Conservation (phyloP, 1,140 invertebrate genomes). For the Hylaeus anthracinus region DNA sequence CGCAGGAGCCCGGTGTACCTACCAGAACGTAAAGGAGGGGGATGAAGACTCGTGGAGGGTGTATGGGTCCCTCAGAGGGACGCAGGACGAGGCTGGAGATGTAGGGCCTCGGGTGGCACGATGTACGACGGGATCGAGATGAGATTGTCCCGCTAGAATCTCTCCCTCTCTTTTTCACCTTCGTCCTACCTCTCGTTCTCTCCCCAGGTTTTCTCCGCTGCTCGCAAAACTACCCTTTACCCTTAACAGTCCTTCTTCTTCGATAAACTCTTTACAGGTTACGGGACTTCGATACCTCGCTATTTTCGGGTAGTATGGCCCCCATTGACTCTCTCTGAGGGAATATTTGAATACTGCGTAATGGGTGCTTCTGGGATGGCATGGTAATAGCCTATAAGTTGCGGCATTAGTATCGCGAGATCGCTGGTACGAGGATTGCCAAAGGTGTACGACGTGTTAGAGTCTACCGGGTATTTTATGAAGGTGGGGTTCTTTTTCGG, state of each 20-base stretch:
- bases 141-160: conserved; percentile 78
- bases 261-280: conserved; percentile 76
- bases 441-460: too few relatives aligned
- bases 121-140: conserved; percentile 81
- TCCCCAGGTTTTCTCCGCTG: conserved; percentile 45
- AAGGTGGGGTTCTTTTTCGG: neutral
- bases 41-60: conserved; percentile 59
- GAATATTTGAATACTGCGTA: conserved; percentile 38
- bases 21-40: conserved; percentile 56
- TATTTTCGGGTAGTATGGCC: conserved; percentile 35
- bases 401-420: neutral
- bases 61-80: conserved; percentile 57
- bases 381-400: conserved; percentile 1
- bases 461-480: neutral
- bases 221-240: conserved; percentile 76
- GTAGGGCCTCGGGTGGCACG: conserved; percentile 78
- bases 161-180: conserved; percentile 26
- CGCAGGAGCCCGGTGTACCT: conserved; percentile 69
- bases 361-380: neutral
- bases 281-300: conserved; percentile 55
- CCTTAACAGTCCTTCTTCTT: conserved; percentile 74
- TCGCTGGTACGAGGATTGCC: neutral
- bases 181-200: neutral
- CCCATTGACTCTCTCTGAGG: conserved; percentile 12
- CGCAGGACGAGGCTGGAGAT: conserved; percentile 72